Conservation (phyloP, 2,113 vertebrate genomes). For the Mobula birostris region DNA sequence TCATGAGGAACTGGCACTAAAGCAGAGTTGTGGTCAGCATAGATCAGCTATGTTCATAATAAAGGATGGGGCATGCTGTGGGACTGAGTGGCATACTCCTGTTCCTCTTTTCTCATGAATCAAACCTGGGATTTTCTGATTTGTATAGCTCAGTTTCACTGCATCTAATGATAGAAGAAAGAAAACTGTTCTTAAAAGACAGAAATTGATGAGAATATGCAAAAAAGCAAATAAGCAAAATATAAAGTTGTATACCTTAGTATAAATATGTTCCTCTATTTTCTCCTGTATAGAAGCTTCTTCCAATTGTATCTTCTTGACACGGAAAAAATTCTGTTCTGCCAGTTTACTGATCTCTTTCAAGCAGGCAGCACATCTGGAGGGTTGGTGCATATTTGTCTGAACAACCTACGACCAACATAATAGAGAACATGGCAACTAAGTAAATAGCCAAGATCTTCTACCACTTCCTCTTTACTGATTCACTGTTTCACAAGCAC, state of each 20-base stretch:
- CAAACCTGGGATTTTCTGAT: background rate
- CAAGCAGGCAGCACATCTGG: constrained; percentile 50
- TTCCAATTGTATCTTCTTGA: constrained; percentile 54
- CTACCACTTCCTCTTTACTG: background rate
- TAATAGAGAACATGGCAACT: background rate
- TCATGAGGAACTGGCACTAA: too few species aligned
- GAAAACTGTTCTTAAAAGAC: background rate
- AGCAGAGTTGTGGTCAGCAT: too few species aligned
- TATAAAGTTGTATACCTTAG: constrained; percentile 45
- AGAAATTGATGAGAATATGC: background rate
- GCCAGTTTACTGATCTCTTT: constrained; percentile 54
- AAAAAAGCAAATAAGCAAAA: background rate
- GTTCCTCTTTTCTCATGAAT: background rate
- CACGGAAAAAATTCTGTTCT: constrained; percentile 55
- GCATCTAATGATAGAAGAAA: background rate
- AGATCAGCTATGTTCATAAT: too few species aligned
- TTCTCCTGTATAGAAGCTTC: constrained; percentile 50
- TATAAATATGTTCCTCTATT: constrained; percentile 51
- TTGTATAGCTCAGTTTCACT: background rate
- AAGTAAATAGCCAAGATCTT: background rate
- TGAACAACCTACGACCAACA: constrained; percentile 47
- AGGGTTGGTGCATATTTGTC: constrained; percentile 47
- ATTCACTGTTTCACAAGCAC: background rate
- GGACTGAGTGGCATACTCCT: too few species aligned
- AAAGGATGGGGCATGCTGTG: too few species aligned